Conservation (phyloP, 2,888 invertebrate genomes). For the Agriopis marginaria region DNA sequence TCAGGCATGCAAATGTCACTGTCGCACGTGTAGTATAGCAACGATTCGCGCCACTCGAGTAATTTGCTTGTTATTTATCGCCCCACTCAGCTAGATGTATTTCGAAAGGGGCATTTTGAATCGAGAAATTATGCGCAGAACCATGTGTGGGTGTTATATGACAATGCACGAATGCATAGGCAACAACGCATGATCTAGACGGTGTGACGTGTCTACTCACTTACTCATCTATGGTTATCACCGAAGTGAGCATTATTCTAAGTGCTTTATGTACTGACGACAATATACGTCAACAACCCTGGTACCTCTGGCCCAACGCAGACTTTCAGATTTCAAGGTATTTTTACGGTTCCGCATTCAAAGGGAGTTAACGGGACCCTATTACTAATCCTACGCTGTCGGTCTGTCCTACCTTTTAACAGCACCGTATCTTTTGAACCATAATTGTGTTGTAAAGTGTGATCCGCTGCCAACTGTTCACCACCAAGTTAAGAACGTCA, state of each 20-base stretch:
- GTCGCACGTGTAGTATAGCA: constrained; percentile 61
- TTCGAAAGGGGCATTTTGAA: constrained; percentile 77
- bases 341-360: no score
- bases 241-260: constrained; percentile 26
- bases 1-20: constrained; percentile 78
- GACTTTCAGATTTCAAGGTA: no score
- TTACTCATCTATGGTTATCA: constrained; percentile 38
- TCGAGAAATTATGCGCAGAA: constrained; percentile 78
- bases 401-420: no score
- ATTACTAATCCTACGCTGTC: no score
- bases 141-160: constrained; percentile 78
- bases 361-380: no score
- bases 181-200: constrained; percentile 51
- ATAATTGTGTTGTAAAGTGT: no score
- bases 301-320: no score
- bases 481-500: no score
- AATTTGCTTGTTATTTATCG: constrained; percentile 83
- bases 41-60: constrained; percentile 67
- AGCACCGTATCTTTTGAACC: no score
- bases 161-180: constrained; percentile 76
- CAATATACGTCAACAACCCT: neutral
- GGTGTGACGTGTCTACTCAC: constrained; percentile 42
- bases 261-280: neutral
- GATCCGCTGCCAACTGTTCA: no score
- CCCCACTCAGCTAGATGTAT: constrained; percentile 69